A percentile compares a stretch with the other conserved stretches of the same genome.
phyloP scores from a whole-genome alignment of 2,888 invertebrate genomes.

The Dexiosoma caninum region DNA sequence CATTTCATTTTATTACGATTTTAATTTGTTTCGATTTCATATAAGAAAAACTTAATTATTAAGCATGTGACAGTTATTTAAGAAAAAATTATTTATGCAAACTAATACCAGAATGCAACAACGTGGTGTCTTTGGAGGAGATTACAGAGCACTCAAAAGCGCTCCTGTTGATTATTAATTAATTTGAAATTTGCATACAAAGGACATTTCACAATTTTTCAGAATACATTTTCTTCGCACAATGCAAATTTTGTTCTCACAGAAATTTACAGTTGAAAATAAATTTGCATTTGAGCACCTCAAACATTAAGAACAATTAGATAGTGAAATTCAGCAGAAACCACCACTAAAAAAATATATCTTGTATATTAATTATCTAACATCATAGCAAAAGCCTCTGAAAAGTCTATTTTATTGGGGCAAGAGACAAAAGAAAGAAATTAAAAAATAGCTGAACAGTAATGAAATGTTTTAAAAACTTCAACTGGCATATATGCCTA shows the following conservation, averaged over 20 bases:
- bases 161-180: too few species aligned
- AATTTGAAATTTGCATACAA: too few species aligned
- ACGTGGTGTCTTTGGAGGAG: too few species aligned
- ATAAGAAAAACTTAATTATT: too few species aligned
- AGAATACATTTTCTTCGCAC: too few species aligned
- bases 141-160: too few species aligned
- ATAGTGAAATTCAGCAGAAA: neutral
- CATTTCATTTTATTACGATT: too few species aligned
- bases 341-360: neutral
- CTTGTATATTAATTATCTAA: neutral
- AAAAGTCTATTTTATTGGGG: neutral
- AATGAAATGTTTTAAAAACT: slow-evolving; percentile 16
- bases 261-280: neutral
- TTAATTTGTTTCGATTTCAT: too few species aligned
- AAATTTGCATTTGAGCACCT: neutral
- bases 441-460: slow-evolving; percentile 8
- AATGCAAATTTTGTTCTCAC: neutral
- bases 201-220: too few species aligned
- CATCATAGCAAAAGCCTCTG: neutral
- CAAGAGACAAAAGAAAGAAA: neutral
- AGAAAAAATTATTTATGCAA: too few species aligned
- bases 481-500: slow-evolving; percentile 5
- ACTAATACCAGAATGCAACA: too few species aligned
- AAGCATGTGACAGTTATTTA: too few species aligned
- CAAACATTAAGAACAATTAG: neutral